Evolutionary conservation across 2,113 vertebrate genomes (phyloP).

Genomic region (Ammospiza nelsoni): DNA sequence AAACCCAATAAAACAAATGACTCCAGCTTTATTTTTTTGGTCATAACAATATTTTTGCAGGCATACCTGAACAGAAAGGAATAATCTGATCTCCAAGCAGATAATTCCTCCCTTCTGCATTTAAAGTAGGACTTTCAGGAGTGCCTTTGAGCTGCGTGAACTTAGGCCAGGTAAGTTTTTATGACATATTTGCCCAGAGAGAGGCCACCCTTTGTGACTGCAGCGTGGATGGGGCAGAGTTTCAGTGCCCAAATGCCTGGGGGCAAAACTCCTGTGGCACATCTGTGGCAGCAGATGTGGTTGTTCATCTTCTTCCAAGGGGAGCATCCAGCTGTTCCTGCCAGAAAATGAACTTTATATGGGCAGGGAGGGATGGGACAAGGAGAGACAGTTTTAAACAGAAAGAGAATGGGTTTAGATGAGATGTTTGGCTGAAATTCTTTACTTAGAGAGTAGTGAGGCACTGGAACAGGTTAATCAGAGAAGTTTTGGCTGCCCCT

Average conservation of each 20-base stretch:
- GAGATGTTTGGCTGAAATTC: neutral
- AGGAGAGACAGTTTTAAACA: neutral
- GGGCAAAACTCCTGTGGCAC: neutral
- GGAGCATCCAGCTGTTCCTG: neutral
- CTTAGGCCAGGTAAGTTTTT: neutral
- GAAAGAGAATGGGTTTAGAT: neutral
- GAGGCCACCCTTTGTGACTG: neutral
- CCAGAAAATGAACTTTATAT: neutral
- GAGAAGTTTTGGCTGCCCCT: neutral
- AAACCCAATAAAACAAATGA: accelerated
- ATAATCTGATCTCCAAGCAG: neutral
- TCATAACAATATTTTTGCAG: neutral
- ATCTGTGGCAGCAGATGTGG: neutral
- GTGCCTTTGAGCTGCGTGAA: neutral
- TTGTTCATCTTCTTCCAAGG: neutral
- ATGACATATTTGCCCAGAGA: neutral
- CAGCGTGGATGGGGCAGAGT: neutral
- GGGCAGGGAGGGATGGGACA: neutral
- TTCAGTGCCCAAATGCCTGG: neutral
- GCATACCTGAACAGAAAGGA: neutral
- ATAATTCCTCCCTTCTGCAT: neutral
- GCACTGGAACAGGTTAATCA: neutral
- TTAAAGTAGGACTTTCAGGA: neutral
- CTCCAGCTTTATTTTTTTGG: neutral
- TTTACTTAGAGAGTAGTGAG: neutral